Conservation (phyloP, 1,140 invertebrate genomes). For the Bicyclus anynana region DNA sequence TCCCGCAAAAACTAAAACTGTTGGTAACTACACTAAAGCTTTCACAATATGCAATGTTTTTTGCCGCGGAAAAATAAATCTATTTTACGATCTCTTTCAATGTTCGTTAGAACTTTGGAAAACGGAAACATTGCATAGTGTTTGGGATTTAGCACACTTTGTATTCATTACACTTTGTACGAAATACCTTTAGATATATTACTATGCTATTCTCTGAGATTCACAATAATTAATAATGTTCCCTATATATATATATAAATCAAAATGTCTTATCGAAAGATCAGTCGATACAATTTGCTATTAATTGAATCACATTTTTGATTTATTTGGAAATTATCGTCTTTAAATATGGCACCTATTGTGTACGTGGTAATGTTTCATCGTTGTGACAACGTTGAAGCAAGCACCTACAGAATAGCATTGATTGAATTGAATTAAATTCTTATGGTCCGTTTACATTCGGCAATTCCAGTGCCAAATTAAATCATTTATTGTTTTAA, state of each 20-base stretch:
- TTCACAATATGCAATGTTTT: slow-evolving; percentile 21
- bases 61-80: slow-evolving; percentile 27
- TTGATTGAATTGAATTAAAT: too few species aligned
- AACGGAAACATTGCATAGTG: slow-evolving; percentile 12
- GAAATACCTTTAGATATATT: neutral
- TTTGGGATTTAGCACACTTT: slow-evolving; percentile 1
- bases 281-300: too few species aligned
- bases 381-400: too few species aligned
- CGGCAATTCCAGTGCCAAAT: neutral
- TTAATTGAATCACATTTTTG: too few species aligned
- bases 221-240: neutral
- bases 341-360: too few species aligned
- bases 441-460: neutral
- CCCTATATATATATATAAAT: too few species aligned
- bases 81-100: slow-evolving; percentile 23
- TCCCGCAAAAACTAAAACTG: neutral
- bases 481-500: neutral
- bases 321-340: too few species aligned
- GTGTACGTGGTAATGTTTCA: too few species aligned
- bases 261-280: too few species aligned
- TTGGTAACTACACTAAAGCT: slow-evolving; percentile 4
- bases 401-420: too few species aligned
- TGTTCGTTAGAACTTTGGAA: slow-evolving; percentile 8
- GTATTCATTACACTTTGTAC: slow-evolving; percentile 2
- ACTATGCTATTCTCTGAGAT: neutral